phyloP scores from a whole-genome alignment of 2,888 invertebrate species.

The Lobophora halterata region DNA sequence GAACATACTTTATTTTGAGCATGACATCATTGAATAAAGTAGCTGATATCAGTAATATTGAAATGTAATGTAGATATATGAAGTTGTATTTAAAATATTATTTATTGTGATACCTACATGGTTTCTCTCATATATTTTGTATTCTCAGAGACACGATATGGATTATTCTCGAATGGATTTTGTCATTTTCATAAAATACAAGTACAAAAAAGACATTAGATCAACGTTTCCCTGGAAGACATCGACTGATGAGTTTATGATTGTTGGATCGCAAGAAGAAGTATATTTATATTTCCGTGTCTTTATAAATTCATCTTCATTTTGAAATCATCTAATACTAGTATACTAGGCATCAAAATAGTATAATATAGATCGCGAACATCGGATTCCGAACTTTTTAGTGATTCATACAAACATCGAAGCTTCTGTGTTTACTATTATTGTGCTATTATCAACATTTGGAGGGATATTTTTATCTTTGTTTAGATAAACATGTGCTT shows the following conservation, averaged over 20 bases:
- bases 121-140: background rate
- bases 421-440: constrained; percentile 1
- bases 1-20: constrained; percentile 4
- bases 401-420: background rate
- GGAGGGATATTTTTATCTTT: background rate
- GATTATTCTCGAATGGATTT: background rate
- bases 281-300: constrained; percentile 6
- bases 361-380: no score
- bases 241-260: constrained; percentile 13
- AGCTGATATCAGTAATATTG: background rate
- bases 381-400: no score
- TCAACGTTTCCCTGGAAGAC: constrained; percentile 6
- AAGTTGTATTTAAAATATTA: no score
- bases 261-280: constrained; percentile 7
- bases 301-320: constrained; percentile 5
- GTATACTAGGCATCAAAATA: no score
- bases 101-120: no score
- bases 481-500: no score
- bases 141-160: background rate
- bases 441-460: constrained; percentile 5
- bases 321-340: background rate
- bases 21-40: constrained; percentile 7
- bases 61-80: no score
- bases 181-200: background rate
- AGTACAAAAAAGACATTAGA: background rate